These are phyloP conservation scores for Amaurobius ferox DNA, from an alignment of 2,888 invertebrate genomes.

Conservation along the genomic window DNA sequence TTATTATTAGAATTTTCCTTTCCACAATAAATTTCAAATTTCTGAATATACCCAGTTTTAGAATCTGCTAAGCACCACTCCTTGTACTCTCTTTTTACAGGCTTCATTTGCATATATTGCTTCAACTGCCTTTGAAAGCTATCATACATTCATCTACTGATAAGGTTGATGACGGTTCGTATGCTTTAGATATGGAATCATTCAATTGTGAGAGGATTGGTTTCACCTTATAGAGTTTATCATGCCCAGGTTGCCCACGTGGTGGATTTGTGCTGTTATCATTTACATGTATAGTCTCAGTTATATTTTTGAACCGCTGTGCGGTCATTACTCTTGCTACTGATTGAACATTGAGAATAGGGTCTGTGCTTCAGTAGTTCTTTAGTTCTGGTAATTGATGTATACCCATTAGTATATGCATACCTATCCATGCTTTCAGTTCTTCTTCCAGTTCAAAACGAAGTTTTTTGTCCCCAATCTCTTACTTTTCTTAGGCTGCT, in stretches of 20 bases:
- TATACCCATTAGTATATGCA: constrained; percentile 26
- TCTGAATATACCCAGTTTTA: constrained; percentile 10
- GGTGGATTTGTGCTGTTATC: background rate
- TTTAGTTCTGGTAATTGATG: constrained; percentile 23
- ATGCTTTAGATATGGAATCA: background rate
- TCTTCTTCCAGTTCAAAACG: too few relatives aligned
- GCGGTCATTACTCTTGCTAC: background rate
- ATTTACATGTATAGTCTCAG: constrained; percentile 4
- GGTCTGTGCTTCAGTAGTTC: background rate
- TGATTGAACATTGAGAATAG: constrained; percentile 15
- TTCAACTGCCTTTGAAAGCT: background rate
- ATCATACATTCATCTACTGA: constrained; percentile 8
- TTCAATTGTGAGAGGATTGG: background rate
- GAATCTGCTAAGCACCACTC: background rate
- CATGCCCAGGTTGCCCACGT: background rate
- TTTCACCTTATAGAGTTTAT: background rate
- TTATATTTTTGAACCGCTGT: background rate
- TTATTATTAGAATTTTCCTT: background rate
- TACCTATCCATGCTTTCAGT: background rate
- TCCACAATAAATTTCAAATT: constrained; percentile 15
- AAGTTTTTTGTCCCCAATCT: too few relatives aligned
- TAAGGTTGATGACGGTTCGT: background rate
- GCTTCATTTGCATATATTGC: background rate
- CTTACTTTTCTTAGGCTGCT: too few relatives aligned
- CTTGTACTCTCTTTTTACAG: too few relatives aligned